phyloP scores from a whole-genome alignment of 2,888 invertebrate species.

The Pasiphila rectangulata region DNA sequence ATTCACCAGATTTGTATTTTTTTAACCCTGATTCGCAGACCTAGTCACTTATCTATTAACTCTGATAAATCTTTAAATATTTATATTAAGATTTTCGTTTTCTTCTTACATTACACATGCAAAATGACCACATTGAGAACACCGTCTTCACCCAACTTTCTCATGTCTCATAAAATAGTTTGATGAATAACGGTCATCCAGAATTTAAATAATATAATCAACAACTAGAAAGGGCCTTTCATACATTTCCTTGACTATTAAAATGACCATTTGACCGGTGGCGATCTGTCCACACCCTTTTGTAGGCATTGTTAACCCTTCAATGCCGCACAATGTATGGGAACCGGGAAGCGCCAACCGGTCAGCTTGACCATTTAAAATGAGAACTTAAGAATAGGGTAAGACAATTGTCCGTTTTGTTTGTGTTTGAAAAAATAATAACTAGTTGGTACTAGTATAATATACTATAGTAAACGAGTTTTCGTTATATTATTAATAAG shows the following conservation, averaged over 20 bases:
- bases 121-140: conserved; percentile 19
- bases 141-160: conserved; percentile 49
- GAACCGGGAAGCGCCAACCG: conserved; percentile 71
- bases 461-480: background rate
- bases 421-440: conserved; percentile 6
- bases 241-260: conserved; percentile 71
- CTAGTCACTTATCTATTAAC: no score
- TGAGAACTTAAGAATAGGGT: conserved; percentile 40
- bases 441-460: background rate
- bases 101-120: conserved; percentile 9
- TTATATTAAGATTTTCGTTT: no score
- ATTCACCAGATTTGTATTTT: no score
- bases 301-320: conserved; percentile 72
- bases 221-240: conserved; percentile 69
- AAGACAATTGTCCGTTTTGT: conserved; percentile 25
- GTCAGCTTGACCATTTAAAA: conserved; percentile 60
- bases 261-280: conserved; percentile 79
- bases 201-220: conserved; percentile 77
- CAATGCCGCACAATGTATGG: conserved; percentile 65
- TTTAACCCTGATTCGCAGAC: no score
- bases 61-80: no score
- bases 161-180: conserved; percentile 69
- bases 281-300: conserved; percentile 75
- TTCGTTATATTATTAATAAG: background rate
- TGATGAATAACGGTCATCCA: conserved; percentile 72